A percentile compares a stretch with the other conserved stretches of the same genome.
phyloP scores from a whole-genome alignment of 2,113 vertebrate species.

The Anolis carolinensis region DNA sequence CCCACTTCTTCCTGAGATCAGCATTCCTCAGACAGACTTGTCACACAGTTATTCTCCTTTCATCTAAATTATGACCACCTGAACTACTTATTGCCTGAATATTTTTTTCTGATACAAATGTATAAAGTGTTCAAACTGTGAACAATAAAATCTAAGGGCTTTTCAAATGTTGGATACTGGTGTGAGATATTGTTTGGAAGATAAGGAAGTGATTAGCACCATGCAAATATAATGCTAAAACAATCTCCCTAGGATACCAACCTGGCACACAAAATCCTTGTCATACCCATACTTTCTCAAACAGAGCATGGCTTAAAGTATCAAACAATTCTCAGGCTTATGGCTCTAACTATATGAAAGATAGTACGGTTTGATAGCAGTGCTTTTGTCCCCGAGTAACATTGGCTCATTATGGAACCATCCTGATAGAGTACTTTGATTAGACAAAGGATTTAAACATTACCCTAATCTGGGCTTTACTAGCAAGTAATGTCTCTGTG shows the following conservation, averaged over 20 bases:
- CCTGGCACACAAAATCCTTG: slow-evolving; percentile 20
- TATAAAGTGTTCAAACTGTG: slow-evolving; percentile 51
- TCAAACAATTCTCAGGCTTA: slow-evolving; percentile 41
- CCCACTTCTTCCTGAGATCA: slow-evolving; percentile 31
- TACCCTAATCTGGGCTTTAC: slow-evolving; percentile 22
- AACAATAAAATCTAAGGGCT: slow-evolving; percentile 46
- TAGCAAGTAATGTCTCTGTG: not conserved
- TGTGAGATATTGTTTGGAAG: slow-evolving; percentile 39
- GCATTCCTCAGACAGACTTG: slow-evolving; percentile 42
- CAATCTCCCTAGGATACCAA: slow-evolving; percentile 41
- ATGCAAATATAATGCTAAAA: slow-evolving; percentile 57
- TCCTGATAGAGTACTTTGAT: slow-evolving; percentile 1
- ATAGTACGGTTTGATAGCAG: slow-evolving; percentile 22
- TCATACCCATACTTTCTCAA: not conserved
- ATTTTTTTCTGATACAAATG: slow-evolving; percentile 43
- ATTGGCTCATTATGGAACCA: not conserved
- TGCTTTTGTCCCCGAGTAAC: not conserved
- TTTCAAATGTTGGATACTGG: slow-evolving; percentile 30
- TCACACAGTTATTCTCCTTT: slow-evolving; percentile 27
- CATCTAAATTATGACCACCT: slow-evolving; percentile 53
- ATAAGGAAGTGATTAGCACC: slow-evolving; percentile 62
- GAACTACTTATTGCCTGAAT: slow-evolving; percentile 55
- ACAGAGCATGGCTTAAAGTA: not conserved
- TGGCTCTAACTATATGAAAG: not conserved
- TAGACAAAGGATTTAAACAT: slow-evolving; percentile 15